Base-by-base conservation (phyloP, 2,797 vertebrate species). In the Notamacropus eugenii region DNA sequence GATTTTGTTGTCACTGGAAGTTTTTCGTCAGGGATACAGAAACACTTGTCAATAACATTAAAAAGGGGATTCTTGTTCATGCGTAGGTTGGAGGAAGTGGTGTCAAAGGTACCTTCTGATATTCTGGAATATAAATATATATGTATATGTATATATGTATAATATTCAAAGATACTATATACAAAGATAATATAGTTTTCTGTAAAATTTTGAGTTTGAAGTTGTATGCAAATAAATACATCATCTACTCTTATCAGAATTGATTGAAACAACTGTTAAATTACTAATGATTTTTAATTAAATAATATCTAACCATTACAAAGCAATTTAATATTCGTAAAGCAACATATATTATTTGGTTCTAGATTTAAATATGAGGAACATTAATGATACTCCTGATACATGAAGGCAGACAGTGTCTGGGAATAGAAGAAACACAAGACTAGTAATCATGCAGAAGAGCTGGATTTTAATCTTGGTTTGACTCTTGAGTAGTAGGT, bases 121-220 rank as follows among this genome's bases (percentile, higher is more conserved):
- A 40, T 9, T 40, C 6, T 40, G 19, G 19, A 11, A 34, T 29
- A 28, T 27, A 28, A 5, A 57, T 6, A 56, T 19, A 56, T 24
- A 56, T 5, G 22, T 19, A 56, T 27, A 50, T 50, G 4, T 50
- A 57, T 5, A 55, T 16, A 55, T 22, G 16, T 4, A 55, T 16
- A 58, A 58, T 10, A 58, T 58, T 58, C 27, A 58, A 29, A 58
- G 27, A 9, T 29, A 58, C 27, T 58, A 58, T 29, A 29, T 67
- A 93, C 54, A 67, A 93, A 93, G 57, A 95, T 95, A 57, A n/a
- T 40, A n/a, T 55, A 50, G 54, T 93, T 14, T 54, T 93, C 19
- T 13, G 82, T 90, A 62, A 55, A n/a, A 56, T 62, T 27, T 91
- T 93, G n/a, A 57, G 34, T 92, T 87, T 52, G 54, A 94, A 91